Evolutionary conservation across 1,140 invertebrate genomes (phyloP), one percentile per base, ranked within the genome.

Genomic region (Anoplolepis gracilipes): DNA sequence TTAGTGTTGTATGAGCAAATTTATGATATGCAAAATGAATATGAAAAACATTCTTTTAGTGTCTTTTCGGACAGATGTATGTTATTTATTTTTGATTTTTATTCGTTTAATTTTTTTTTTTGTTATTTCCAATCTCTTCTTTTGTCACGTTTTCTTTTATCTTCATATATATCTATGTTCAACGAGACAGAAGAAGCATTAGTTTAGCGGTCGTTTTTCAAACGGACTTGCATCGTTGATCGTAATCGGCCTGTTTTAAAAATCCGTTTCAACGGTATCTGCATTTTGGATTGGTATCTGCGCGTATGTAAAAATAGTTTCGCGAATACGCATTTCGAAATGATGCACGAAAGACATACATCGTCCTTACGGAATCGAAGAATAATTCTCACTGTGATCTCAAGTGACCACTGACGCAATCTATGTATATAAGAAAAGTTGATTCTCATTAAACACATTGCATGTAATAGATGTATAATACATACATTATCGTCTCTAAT

Each of bases 1-100:
- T 28, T 39, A 46, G 13, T 46, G 46, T 39, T 22, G 65, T 73
- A 46, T 82, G 67, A 82, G 67, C 78, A 82, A 73, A 57, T 82
- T 59, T 30, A 46, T 61, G 78, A 82, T 82, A 82, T 82, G 78
- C 78, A 46, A 82, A 81, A 82, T 57, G 67, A 82, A 72, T 46
- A 36, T 11, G 33, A 59, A 46, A 53, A 33, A 59, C 36, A 73
- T 59, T 82, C 78, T 82, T 59, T 82, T 82, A 81, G 78, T 81
- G 78, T 81, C 78, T 81, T 65, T 22, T 85, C 61, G 25, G 69
- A 62, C 70, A 77, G 46, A 84, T 62, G 39, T 57, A 30, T 75
- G 22, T 62, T 49, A 42, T 13, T 62, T 49, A 42, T 13, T 84
- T 84, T 84, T 84, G 28, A 57, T 62, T 84, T 59, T 76, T 62